Evolutionary conservation across 2,888 invertebrate genomes (phyloP).

Genomic region (Sphaerophoria taeniata): DNA sequence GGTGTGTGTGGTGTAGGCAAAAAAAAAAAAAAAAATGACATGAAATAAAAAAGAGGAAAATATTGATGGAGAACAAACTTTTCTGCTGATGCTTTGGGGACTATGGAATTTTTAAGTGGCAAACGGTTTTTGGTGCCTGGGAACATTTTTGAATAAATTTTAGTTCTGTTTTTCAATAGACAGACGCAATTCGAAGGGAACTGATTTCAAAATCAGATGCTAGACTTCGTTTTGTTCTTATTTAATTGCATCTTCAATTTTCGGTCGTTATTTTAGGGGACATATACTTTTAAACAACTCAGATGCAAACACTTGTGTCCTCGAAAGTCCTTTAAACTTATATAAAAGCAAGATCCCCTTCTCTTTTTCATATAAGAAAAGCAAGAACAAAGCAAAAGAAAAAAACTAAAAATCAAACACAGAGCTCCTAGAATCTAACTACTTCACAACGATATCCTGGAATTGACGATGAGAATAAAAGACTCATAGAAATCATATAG

Average conservation of each 20-base stretch:
- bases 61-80: constrained; percentile 1
- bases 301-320: too few species aligned
- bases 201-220: too few species aligned
- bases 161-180: constrained; percentile 1
- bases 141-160: constrained; percentile 19
- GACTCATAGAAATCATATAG: background rate
- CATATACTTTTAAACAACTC: too few species aligned
- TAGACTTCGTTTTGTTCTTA: too few species aligned
- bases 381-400: too few species aligned
- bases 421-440: too few species aligned
- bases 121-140: constrained; percentile 26
- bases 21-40: background rate
- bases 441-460: background rate
- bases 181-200: background rate
- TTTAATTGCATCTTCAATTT: too few species aligned
- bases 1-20: background rate
- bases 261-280: too few species aligned
- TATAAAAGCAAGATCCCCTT: too few species aligned
- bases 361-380: too few species aligned
- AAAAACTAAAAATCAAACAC: too few species aligned
- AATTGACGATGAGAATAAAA: constrained; percentile 8
- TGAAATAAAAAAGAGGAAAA: background rate
- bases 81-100: background rate
- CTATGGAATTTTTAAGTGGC: constrained; percentile 5
- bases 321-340: too few species aligned